Evolutionary conservation across 2,113 vertebrate species (phyloP).

Genomic region (Sigmodon hispidus): DNA sequence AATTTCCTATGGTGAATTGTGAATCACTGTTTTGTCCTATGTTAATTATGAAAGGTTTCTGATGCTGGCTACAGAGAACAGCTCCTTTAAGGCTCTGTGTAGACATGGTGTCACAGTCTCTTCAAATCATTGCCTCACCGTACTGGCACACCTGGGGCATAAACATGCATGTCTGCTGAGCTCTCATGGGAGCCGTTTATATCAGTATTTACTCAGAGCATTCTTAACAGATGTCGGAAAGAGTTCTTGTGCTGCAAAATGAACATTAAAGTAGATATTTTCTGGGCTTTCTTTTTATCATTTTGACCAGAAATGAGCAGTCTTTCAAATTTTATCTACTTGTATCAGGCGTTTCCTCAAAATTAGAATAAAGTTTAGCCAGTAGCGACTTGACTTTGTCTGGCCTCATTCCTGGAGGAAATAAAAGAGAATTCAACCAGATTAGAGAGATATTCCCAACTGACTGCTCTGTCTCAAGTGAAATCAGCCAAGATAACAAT

Average conservation of each 20-base stretch:
- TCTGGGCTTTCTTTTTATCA: background rate
- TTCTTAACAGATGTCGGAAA: background rate
- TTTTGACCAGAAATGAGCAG: background rate
- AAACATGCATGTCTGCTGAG: background rate
- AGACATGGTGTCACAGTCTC: background rate
- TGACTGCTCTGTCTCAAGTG: background rate
- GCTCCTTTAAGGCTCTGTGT: background rate
- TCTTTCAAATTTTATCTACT: conserved; percentile 55
- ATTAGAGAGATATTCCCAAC: conserved; percentile 10
- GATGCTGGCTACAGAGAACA: background rate
- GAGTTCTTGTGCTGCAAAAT: background rate
- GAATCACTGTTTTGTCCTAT: background rate
- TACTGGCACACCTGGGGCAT: background rate
- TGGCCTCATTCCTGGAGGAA: conserved; percentile 41
- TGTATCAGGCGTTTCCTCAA: conserved; percentile 46
- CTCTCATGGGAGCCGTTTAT: background rate
- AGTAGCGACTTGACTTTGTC: background rate
- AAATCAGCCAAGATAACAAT: conserved; percentile 29
- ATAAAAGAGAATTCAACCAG: conserved; percentile 38
- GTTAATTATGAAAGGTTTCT: background rate
- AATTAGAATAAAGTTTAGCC: conserved; percentile 3
- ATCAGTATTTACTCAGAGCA: background rate
- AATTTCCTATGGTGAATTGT: background rate
- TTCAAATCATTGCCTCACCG: background rate
- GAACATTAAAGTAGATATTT: background rate